Percentiles rank a stretch among this genome's conserved stretches.
Evolutionary conservation across 1,140 invertebrate genomes (phyloP).

Genomic region (Eumaeus atala): DNA sequence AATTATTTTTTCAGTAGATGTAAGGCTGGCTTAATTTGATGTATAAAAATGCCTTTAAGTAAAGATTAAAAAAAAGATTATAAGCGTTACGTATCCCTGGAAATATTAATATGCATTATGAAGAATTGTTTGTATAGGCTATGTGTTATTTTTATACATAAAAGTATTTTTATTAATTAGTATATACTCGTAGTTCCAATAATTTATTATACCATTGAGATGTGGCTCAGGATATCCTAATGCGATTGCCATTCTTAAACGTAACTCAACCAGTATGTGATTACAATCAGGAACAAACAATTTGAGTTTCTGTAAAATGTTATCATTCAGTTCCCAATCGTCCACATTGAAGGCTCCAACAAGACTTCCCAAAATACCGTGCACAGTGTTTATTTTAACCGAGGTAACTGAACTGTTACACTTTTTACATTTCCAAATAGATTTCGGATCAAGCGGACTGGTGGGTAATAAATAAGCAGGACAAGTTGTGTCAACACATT

Average conservation of each 20-base stretch:
- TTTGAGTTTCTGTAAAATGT: slow-evolving; percentile 54
- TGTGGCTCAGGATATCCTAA: slow-evolving; percentile 36
- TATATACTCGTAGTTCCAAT: too few species aligned
- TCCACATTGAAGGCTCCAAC: slow-evolving; percentile 51
- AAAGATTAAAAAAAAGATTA: too few species aligned
- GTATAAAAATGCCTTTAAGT: too few species aligned
- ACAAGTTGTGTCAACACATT: slow-evolving; percentile 68
- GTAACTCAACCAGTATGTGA: slow-evolving; percentile 69
- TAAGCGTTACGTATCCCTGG: too few species aligned
- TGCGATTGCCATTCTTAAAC: slow-evolving; percentile 39
- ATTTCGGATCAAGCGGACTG: slow-evolving; percentile 43
- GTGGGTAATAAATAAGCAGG: slow-evolving; percentile 56
- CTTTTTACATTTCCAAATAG: slow-evolving; percentile 65
- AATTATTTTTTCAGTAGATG: too few species aligned
- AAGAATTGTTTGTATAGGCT: too few species aligned
- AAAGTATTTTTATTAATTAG: too few species aligned
- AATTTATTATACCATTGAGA: slow-evolving; percentile 40
- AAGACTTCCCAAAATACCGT: slow-evolving; percentile 62
- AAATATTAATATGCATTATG: too few species aligned
- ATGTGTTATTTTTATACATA: too few species aligned
- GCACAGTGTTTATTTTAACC: slow-evolving; percentile 49
- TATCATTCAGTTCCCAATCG: slow-evolving; percentile 49
- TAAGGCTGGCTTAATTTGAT: too few species aligned
- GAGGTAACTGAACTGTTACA: slow-evolving; percentile 43
- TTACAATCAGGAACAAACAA: slow-evolving; percentile 63